A percentile compares a stretch with the other conserved stretches of the same genome.
Evolutionary conservation across 2,888 invertebrate genomes (phyloP).

Genomic region (Amphipoea oculea): DNA sequence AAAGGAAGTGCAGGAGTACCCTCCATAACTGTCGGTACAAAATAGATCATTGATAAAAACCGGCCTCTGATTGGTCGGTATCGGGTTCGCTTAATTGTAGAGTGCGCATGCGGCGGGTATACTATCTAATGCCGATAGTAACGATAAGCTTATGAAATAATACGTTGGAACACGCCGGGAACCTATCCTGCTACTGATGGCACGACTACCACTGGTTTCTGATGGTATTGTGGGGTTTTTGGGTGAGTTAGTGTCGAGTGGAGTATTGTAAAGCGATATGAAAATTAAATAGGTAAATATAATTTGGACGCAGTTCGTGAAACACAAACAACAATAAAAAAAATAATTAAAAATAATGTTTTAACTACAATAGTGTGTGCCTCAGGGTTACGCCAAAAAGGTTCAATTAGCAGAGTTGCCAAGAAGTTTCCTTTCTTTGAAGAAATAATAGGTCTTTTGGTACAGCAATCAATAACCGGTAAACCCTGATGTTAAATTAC

Average conservation of each 20-base stretch:
- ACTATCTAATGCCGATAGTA: slow-evolving; percentile 76
- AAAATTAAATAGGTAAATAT: too few species aligned
- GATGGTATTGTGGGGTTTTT: neutral
- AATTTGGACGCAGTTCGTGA: too few species aligned
- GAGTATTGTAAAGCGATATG: too few species aligned
- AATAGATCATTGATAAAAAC: slow-evolving; percentile 78
- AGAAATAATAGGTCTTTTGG: neutral
- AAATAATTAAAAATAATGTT: too few species aligned
- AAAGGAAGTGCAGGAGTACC: slow-evolving; percentile 62
- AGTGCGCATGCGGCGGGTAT: slow-evolving; percentile 71
- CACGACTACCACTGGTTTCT: slow-evolving; percentile 24
- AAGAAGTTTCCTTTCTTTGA: neutral
- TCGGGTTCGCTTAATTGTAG: slow-evolving; percentile 78
- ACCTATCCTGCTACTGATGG: slow-evolving; percentile 58
- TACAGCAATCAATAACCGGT: neutral
- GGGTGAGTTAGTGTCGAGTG: slow-evolving; percentile 24
- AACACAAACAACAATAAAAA: too few species aligned
- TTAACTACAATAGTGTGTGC: too few species aligned
- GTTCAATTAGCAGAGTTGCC: neutral
- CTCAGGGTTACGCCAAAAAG: too few species aligned
- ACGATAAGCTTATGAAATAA: slow-evolving; percentile 79
- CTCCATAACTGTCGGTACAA: slow-evolving; percentile 71
- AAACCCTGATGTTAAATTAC: too few species aligned
- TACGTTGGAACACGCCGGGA: slow-evolving; percentile 67
- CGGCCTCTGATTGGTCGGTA: slow-evolving; percentile 78